Conservation (phyloP, 2,113 vertebrate genomes). For the Trinectes maculatus region DNA sequence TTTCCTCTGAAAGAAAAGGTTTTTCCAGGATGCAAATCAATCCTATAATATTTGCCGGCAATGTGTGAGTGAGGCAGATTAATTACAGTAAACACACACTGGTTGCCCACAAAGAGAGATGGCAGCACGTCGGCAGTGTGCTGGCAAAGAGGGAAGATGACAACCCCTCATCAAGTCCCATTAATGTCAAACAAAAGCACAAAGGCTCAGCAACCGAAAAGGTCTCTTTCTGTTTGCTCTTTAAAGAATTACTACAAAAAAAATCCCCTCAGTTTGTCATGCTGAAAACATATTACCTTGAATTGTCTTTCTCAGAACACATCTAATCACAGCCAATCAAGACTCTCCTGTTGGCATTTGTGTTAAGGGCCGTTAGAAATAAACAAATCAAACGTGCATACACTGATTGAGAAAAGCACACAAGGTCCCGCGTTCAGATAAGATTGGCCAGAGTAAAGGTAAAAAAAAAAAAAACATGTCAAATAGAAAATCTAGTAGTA, state of each 20-base stretch:
- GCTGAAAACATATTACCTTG: too few relatives aligned
- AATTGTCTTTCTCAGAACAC: too few relatives aligned
- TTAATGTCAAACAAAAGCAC: slow-evolving; percentile 56
- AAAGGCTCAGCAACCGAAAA: slow-evolving; percentile 16
- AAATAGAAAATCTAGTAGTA: neutral
- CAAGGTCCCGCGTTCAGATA: neutral
- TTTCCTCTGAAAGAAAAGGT: slow-evolving; percentile 33
- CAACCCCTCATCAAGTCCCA: slow-evolving; percentile 60
- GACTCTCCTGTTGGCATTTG: neutral
- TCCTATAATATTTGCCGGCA: slow-evolving; percentile 61
- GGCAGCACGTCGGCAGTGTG: slow-evolving; percentile 45
- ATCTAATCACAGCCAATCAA: slow-evolving; percentile 3
- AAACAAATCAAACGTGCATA: neutral
- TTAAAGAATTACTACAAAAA: slow-evolving; percentile 1
- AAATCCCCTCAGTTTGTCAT: neutral
- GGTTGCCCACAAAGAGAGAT: slow-evolving; percentile 59
- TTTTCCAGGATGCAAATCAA: slow-evolving; percentile 54
- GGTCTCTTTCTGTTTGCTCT: slow-evolving; percentile 7
- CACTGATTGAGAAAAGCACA: neutral
- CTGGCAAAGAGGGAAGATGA: slow-evolving; percentile 51
- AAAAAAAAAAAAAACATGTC: neutral
- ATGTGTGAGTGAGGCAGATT: slow-evolving; percentile 57
- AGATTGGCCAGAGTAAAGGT: neutral
- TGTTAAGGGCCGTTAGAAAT: neutral
- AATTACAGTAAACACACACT: slow-evolving; percentile 64